Evolutionary conservation across 2,888 invertebrate species (phyloP), one percentile per base, ranked within the genome.

Genomic region (Psococerastis gibbosa): DNA sequence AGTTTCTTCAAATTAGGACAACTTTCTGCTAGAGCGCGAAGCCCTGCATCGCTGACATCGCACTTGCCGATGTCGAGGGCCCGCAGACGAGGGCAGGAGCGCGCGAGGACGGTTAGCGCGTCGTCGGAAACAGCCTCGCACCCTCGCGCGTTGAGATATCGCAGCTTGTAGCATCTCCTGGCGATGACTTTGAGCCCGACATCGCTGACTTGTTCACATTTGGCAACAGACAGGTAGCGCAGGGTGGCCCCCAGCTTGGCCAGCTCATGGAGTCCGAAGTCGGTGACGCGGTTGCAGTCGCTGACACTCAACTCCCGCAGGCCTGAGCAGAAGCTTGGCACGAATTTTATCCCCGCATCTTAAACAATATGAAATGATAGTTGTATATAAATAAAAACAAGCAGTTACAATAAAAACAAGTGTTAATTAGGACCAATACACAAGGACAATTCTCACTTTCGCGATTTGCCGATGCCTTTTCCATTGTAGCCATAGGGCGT

Each of bases 121-220:
- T 85, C 87, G 57, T 92, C 92, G n/a, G 88, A 88, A 2, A 92
- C 77, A 0, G 88, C 89, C 51, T 91, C 89, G 56, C 91, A 92
- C 5, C 91, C 91, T 35, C 92, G 70, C 1, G 87, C 83, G 61
- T 92, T 92, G 45, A 92, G 67, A 60, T 92, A 92, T 18, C 85
- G 68, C 42, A 92, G 63, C 59, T 87, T 88, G 59, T 84, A 84
- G 57, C 92, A 92, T 45, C 85, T 74, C 32, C 84, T 68, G 0
- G 88, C 88, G 5, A 92, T 73, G 31, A 87, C 83, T 51, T 84
- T 75, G 2, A 92, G 68, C 0, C 91, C 91, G 1, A 87, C 85
- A 57, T 92, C 92, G 31, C 82, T 85, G 2, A 92, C 82, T 59
- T 82, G 79, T 51, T 87, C 87, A 64, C 92, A 92, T 62, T 92